phyloP scores from a whole-genome alignment of 2,888 invertebrate genomes.

The Epinotia bilunana region DNA sequence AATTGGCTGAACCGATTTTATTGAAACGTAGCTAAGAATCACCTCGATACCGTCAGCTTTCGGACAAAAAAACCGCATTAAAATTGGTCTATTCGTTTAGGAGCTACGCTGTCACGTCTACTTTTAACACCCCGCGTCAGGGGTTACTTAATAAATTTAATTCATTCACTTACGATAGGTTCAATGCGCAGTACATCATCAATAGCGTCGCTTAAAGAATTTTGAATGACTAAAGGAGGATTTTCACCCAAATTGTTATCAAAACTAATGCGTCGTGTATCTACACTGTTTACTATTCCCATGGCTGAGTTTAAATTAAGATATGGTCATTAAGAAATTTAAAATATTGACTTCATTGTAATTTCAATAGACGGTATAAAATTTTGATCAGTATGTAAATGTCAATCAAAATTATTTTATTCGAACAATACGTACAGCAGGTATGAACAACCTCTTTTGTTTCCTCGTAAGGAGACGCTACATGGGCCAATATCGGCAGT shows the following conservation, averaged over 20 bases:
- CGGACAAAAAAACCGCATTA: too few relatives aligned
- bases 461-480: not conserved
- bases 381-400: not conserved
- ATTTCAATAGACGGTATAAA: not conserved
- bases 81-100: too few relatives aligned
- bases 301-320: slow-evolving; percentile 52
- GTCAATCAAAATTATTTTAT: not conserved
- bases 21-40: too few relatives aligned
- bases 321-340: slow-evolving; percentile 10
- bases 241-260: slow-evolving; percentile 69
- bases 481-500: too few relatives aligned
- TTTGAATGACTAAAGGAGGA: slow-evolving; percentile 63
- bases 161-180: slow-evolving; percentile 58
- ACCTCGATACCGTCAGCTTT: too few relatives aligned
- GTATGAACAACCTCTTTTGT: not conserved
- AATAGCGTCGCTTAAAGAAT: slow-evolving; percentile 62
- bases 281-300: slow-evolving; percentile 68
- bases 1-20: not conserved
- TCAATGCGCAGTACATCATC: slow-evolving; percentile 54
- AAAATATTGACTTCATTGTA: not conserved
- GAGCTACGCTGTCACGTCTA: too few relatives aligned
- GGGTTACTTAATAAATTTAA: not conserved
- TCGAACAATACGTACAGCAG: not conserved
- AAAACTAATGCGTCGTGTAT: slow-evolving; percentile 76
- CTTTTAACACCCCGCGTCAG: too few relatives aligned